Evolutionary conservation across 2,797 vertebrate genomes (phyloP), one percentile per base, ranked within the genome.

Genomic region (Amphiprion clarkii): DNA sequence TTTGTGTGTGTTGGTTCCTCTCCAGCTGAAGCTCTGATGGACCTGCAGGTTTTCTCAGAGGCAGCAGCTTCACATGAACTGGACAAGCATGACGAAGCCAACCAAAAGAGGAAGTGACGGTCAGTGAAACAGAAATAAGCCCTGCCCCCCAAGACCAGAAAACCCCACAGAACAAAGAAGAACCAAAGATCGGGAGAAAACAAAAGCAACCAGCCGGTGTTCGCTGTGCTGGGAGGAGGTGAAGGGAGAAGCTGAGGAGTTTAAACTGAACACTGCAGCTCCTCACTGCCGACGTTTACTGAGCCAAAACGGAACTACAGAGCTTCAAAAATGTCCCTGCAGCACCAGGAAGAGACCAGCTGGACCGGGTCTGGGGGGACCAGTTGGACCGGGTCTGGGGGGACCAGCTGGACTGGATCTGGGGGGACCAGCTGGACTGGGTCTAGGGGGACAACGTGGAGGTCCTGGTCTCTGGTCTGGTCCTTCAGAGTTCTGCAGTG

Each of bases 221-320:
- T 53, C 17, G 5, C 6, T 52, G 19, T 44, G 8, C 5, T 17
- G 36, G 33, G 39, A 63, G 39, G 48, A 72, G 21, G 56, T 67
- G 49, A 67, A 63, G 49, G 72, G 63, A 48, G 53, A 73, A 82
- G 79, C 74, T 46, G 57, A 58, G 16, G 10, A 4, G 74, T 74
- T 81, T 19, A 83, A 85, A 80, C 67, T 82, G 79, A 82, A 84
- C 67, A 68, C 64, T 74, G 42, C 67, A 76, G 79, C 79, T 79
- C 55, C 53, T 52, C 40, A 19, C 49, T 60, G 25, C 33, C 8
- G 9, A 36, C 8, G 7, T 10, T 36, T 36, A 36, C 33, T 36
- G 33, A 36, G 33, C 33, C 33, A 36, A 36, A 36, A 3, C 33
- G 8, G 33, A 33, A 33, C 33, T 6, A 36, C 2, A 9, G 8